Evolutionary conservation across 1,140 invertebrate species (phyloP).

Genomic region (Epicauta chinensis): DNA sequence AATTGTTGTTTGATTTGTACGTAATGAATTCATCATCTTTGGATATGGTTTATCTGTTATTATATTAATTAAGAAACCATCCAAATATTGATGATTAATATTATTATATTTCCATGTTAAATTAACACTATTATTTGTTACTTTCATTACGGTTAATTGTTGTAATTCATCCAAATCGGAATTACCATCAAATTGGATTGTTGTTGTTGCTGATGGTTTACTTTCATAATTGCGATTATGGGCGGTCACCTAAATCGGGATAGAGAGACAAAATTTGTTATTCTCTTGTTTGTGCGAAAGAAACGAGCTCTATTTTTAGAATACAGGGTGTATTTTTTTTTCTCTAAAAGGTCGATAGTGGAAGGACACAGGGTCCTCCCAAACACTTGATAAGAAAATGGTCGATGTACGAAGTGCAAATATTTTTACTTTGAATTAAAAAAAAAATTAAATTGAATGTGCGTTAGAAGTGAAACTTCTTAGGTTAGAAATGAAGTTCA

Average conservation of each 20-base stretch:
- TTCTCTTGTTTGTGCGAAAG: background rate
- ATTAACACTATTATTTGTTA: slow-evolving; percentile 47
- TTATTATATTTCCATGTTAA: slow-evolving; percentile 57
- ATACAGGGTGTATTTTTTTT: too few relatives aligned
- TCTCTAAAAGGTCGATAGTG: too few relatives aligned
- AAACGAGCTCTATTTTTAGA: too few relatives aligned
- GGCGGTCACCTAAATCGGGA: slow-evolving; percentile 54
- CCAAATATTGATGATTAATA: slow-evolving; percentile 49
- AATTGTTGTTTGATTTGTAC: slow-evolving; percentile 41
- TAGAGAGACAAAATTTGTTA: slow-evolving; percentile 1
- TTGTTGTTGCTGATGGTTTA: slow-evolving; percentile 49
- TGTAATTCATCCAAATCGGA: slow-evolving; percentile 56
- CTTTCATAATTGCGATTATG: slow-evolving; percentile 56
- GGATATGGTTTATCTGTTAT: slow-evolving; percentile 11
- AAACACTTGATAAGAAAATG: too few relatives aligned
- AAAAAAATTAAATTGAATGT: too few relatives aligned
- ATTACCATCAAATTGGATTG: slow-evolving; percentile 53
- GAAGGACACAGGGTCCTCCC: too few relatives aligned
- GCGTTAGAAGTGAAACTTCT: too few relatives aligned
- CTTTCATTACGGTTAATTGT: slow-evolving; percentile 47
- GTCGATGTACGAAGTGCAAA: too few relatives aligned
- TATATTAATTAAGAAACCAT: slow-evolving; percentile 47
- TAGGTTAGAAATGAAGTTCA: too few relatives aligned
- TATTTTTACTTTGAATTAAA: too few relatives aligned
- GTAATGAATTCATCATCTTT: slow-evolving; percentile 24